Base-by-base conservation (phyloP, 1,140 invertebrate species). In the Drosophila lacteicornis region DNA sequence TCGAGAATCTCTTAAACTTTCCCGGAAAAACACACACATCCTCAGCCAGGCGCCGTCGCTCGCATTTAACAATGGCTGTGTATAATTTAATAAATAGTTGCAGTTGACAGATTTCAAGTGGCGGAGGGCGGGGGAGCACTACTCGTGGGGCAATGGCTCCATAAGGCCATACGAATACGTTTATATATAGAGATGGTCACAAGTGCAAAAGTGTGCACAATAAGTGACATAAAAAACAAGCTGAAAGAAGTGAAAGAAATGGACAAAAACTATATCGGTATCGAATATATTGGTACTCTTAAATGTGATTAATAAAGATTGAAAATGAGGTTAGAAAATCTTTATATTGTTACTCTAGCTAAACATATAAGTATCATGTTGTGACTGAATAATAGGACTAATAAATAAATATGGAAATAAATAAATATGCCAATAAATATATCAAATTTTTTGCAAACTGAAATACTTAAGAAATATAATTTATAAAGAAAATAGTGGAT, bases 71-170 rank as follows among this genome's bases (percentile, higher is more conserved):
- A 90, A 90, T 90, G 85, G 46, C 60, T 74, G 79, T 80, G 79
- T 91, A 90, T 90, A 90, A 90, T 90, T 90, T 90, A 90, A 90
- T 90, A 90, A 90, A 90, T 90, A 90, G 85, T 90, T 90, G 85
- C 85, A 90, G 85, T 90, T 90, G 85, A 90, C 85, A 90, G 85
- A 90, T 90, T 88, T 90, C 85, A 85, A 90, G 85, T 90, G 85
- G 75, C 33, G 67, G 60, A 43, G 45, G 76, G 49, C 40, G 51
- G 65, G 67, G 63, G 61, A 50, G 30, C 57, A 60, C 70, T 71
- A 68, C 66, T 80, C 33, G 78, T 77, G 53, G 55, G 43, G 43
- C 79, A 79, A 68, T 81, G 66, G 36, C 55, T 66, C 75, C 45
- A 83, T 74, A 78, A 67, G 61, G 74, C 58, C 58, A 13, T 43